Evolutionary conservation across 2,797 vertebrate genomes (phyloP).

Genomic region (Alcedo quadribrachys): DNA sequence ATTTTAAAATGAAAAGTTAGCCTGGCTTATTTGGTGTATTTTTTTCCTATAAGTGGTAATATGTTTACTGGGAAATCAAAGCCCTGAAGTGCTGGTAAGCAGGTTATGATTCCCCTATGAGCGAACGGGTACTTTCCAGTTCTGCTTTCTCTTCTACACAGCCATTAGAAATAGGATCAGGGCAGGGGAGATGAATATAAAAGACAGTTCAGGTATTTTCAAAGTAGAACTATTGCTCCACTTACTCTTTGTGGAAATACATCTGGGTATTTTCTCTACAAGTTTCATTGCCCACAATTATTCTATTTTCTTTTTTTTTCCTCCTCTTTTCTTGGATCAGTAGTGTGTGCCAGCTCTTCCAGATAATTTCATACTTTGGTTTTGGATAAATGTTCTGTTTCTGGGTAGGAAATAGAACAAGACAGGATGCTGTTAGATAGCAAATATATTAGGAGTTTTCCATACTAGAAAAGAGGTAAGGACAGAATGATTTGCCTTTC

Average conservation of each 20-base stretch:
- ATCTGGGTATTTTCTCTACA: not conserved
- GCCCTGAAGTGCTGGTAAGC: not conserved
- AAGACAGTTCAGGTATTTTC: not conserved
- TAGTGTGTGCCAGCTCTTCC: not conserved
- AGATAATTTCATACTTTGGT: not conserved
- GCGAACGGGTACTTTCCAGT: not conserved
- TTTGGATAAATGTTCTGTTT: not conserved
- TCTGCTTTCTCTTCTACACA: not conserved
- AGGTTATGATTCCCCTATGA: not conserved
- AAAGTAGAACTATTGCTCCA: not conserved
- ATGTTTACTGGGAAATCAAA: not conserved
- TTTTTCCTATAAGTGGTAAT: not conserved
- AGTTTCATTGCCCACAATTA: not conserved
- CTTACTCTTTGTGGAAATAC: not conserved
- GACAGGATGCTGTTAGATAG: not conserved
- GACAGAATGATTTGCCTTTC: not conserved
- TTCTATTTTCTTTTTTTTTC: not conserved
- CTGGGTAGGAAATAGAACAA: not conserved
- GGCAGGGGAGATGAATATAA: too few species aligned
- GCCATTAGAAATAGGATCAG: not conserved
- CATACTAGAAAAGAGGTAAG: not conserved
- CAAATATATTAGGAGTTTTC: not conserved
- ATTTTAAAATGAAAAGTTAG: not conserved
- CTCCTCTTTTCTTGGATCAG: not conserved
- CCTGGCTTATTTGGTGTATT: not conserved